Evolutionary conservation across 37 sponge, comb jelly and placozoan species (phyloP).

Genomic region (Geodia barretti): DNA sequence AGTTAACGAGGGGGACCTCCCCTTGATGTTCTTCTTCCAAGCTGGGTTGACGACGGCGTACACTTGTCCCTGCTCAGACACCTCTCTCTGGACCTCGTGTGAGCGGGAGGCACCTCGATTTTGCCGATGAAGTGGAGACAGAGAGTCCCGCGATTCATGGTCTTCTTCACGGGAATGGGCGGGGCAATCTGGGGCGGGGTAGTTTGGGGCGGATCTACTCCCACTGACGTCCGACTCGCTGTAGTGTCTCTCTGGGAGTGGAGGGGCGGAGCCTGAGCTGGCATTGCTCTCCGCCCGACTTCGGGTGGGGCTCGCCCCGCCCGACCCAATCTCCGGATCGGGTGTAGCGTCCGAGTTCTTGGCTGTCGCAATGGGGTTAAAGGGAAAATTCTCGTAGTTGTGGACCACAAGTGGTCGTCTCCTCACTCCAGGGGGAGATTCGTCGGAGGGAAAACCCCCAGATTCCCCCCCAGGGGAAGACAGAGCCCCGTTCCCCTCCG

Average conservation of each 20-base stretch:
- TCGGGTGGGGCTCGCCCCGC: background rate
- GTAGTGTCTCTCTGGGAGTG: constrained; percentile 12
- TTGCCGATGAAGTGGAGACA: background rate
- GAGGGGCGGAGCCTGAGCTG: background rate
- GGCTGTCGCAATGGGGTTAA: background rate
- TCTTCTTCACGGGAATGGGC: background rate
- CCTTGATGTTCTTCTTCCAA: constrained; percentile 12
- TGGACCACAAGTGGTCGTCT: background rate
- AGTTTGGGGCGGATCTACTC: background rate
- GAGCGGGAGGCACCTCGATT: too few species aligned
- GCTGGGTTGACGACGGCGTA: constrained; percentile 19
- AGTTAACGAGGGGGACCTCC: background rate
- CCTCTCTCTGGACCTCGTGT: background rate
- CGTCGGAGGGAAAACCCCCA: background rate
- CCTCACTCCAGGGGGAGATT: background rate
- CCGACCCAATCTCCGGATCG: too few species aligned
- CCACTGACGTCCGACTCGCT: background rate
- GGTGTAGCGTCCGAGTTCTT: background rate
- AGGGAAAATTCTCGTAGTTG: background rate
- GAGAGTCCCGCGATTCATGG: background rate
- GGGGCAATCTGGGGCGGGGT: background rate
- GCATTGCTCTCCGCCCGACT: background rate
- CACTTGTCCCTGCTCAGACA: constrained; percentile 20
- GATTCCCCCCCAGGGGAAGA: background rate
- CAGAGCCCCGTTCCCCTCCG: background rate